These are phyloP conservation scores for Isichthys henryi DNA, from an alignment of 2,113 vertebrate species.

Conservation along the genomic window DNA sequence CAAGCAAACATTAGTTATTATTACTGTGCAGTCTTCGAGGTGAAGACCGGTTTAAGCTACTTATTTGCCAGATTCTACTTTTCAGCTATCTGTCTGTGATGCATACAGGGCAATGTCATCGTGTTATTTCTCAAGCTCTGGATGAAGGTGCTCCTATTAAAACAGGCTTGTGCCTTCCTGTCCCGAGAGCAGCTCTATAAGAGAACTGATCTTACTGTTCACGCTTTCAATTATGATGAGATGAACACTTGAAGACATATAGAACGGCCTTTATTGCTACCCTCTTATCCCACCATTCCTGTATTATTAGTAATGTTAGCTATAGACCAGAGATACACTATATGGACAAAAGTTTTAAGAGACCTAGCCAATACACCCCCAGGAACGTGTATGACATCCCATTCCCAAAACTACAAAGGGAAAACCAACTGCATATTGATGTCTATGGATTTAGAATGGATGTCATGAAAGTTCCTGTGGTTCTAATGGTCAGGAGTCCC, in stretches of 20 bases:
- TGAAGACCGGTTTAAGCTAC: not conserved
- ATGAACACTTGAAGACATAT: not conserved
- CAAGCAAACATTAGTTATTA: conserved; percentile 6
- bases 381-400: not conserved
- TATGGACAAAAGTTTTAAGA: not conserved
- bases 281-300: not conserved
- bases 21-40: not conserved
- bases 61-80: not conserved
- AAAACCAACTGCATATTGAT: not conserved
- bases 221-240: not conserved
- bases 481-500: not conserved
- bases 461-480: not conserved
- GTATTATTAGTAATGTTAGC: not conserved
- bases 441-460: not conserved
- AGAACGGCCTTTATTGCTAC: not conserved
- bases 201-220: not conserved
- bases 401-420: not conserved
- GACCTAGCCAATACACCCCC: not conserved
- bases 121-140: not conserved
- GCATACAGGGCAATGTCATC: not conserved
- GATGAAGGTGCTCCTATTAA: not conserved
- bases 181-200: not conserved
- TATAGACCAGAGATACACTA: not conserved
- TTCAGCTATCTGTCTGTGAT: not conserved
- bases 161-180: not conserved